Conservation (phyloP, 2,888 invertebrate species). For the Nomada ruficornis region DNA sequence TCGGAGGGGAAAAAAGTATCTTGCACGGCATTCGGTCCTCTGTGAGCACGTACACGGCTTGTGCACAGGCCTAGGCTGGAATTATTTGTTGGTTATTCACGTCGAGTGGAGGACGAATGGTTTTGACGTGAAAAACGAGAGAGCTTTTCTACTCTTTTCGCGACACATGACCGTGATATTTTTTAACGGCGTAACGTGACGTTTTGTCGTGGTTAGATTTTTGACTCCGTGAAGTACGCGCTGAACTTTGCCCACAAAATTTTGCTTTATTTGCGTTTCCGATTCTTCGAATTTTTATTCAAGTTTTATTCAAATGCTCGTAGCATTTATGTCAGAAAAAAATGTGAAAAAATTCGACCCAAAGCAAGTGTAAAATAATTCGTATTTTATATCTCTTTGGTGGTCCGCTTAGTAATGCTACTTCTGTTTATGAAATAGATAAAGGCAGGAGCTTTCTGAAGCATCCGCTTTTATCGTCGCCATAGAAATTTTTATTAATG, state of each 20-base stretch:
- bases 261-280: background rate
- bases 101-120: constrained; percentile 64
- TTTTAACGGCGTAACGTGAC: constrained; percentile 49
- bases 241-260: constrained; percentile 10
- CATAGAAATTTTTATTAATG: constrained; percentile 18
- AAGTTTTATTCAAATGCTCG: background rate
- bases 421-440: background rate
- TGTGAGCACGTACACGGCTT: constrained; percentile 23
- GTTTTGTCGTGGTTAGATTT: constrained; percentile 38
- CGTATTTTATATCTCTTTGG: too few relatives aligned
- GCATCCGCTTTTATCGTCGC: background rate
- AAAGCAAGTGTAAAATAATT: too few relatives aligned
- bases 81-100: constrained; percentile 68
- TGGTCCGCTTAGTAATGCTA: background rate
- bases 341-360: too few relatives aligned
- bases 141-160: constrained; percentile 51
- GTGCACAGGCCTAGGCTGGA: constrained; percentile 56
- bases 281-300: background rate
- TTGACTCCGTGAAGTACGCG: constrained; percentile 15
- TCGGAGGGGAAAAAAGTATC: constrained; percentile 40
- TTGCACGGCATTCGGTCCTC: constrained; percentile 35
- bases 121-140: constrained; percentile 66
- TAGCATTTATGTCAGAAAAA: too few relatives aligned
- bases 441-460: background rate
- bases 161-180: constrained; percentile 56